Percentiles rank a stretch among this genome's conserved stretches.
These are phyloP conservation scores for Habropoda laboriosa DNA, from an alignment of 1,140 invertebrate genomes.

Conservation along the genomic window DNA sequence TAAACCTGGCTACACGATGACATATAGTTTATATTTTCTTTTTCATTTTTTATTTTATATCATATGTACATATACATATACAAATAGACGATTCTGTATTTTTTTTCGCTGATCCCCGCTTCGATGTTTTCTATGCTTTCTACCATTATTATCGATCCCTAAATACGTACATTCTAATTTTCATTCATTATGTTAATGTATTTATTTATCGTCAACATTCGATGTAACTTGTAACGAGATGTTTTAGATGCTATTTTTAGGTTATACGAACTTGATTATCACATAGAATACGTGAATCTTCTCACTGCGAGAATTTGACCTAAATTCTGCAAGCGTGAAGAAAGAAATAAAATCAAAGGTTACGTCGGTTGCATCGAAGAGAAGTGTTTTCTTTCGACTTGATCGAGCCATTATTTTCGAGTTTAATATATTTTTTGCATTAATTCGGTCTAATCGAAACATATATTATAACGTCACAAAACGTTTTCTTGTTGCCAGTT, in stretches of 20 bases:
- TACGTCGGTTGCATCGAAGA: background rate
- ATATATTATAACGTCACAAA: background rate
- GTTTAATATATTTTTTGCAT: background rate
- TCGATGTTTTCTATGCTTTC: no score
- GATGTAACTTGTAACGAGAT: no score
- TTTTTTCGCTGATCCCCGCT: no score
- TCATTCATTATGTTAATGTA: background rate
- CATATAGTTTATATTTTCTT: background rate
- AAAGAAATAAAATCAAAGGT: background rate
- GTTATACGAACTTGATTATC: slow-evolving; percentile 1
- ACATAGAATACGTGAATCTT: background rate
- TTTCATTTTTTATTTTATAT: background rate
- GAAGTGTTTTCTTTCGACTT: background rate
- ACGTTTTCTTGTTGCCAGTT: background rate
- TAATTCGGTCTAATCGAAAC: background rate
- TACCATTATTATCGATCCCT: no score
- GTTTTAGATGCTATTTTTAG: background rate
- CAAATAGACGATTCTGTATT: background rate
- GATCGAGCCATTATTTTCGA: background rate
- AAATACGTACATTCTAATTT: background rate
- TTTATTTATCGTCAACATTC: no score
- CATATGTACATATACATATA: no score
- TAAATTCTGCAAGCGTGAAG: background rate
- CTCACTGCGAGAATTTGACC: slow-evolving; percentile 2
- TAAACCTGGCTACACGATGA: background rate